Evolutionary conservation across 2,113 vertebrate species (phyloP), one percentile per base, ranked within the genome.

Genomic region (Trinectes maculatus): DNA sequence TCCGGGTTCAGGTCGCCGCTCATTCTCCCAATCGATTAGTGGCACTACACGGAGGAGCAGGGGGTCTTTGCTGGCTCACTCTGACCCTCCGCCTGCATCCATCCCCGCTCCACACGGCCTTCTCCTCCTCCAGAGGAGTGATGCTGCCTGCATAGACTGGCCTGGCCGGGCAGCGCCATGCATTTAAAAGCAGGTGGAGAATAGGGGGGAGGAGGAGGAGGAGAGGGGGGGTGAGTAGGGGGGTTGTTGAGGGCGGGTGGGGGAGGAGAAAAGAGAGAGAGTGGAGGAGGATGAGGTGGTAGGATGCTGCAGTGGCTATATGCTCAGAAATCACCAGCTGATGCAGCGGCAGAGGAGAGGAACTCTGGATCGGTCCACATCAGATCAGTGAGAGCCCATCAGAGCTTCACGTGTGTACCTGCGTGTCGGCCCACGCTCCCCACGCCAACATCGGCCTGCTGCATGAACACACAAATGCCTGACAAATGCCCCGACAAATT

Each of bases 221-320:
- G 28, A 16, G 31, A 40, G 61, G 65, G 66, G 72, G 83, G 12
- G 43, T 5, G 8, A 31, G 29, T 31, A 31, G 43, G 22, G 49
- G 49, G n/a, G n/a, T n/a, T n/a, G n/a, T 74, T 79, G 83, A 66
- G 67, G 73, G 76, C 74, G 84, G 75, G 80, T 71, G 90, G 85
- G 87, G 85, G 87, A 74, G 84, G 85, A 80, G 79, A 74, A 70
- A 69, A 63, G 67, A 47, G 44, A 64, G 69, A 52, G 42, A 33
- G 67, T 19, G 77, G 71, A 59, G 64, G 79, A 73, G 84, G 78
- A 84, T 64, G 90, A 77, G 79, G 84, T 75, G 73, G 86, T 90
- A 91, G 86, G 87, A 88, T 95, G 94, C 92, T 94, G 95, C 94
- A 95, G 90, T 92, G 93, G 87, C 57, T 60, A 80, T 94, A 90